These are phyloP conservation scores for Zeuzera pyrina DNA, from an alignment of 2,888 invertebrate genomes.

Conservation along the genomic window DNA sequence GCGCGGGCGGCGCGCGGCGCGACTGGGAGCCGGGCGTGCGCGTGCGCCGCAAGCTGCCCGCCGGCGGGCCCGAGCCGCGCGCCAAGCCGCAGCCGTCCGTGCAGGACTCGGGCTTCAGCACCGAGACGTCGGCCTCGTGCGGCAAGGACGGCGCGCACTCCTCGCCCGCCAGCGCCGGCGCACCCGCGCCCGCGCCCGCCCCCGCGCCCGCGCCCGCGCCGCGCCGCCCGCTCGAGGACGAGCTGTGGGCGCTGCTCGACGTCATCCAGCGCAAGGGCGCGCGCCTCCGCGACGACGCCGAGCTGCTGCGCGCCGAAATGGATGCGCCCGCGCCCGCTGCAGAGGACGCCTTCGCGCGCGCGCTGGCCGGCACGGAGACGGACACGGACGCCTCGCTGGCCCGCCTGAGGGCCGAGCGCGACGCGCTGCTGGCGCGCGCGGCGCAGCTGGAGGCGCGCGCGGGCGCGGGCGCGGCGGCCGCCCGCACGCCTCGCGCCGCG, in stretches of 20 bases:
- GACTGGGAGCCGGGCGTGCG: slow-evolving; percentile 90
- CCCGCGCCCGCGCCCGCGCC: too few species aligned
- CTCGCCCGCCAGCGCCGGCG: slow-evolving; percentile 71
- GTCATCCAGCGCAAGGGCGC: slow-evolving; percentile 86
- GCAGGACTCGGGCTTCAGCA: slow-evolving; percentile 91
- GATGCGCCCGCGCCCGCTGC: slow-evolving; percentile 71
- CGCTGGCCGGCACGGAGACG: slow-evolving; percentile 36
- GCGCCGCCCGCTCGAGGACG: slow-evolving; percentile 79
- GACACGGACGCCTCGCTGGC: slow-evolving; percentile 63
- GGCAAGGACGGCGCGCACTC: slow-evolving; percentile 87
- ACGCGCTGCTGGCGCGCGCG: slow-evolving; percentile 80
- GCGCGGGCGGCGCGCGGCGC: slow-evolving; percentile 62
- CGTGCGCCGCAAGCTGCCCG: slow-evolving; percentile 76
- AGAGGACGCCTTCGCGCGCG: slow-evolving; percentile 75
- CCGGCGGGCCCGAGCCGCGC: slow-evolving; percentile 55
- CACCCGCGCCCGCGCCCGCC: too few species aligned
- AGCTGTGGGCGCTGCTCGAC: slow-evolving; percentile 88
- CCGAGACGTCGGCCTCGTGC: slow-evolving; percentile 88
- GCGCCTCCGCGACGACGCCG: slow-evolving; percentile 79
- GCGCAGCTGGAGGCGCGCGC: slow-evolving; percentile 86
- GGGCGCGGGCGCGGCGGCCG: slow-evolving; percentile 69
- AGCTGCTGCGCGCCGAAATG: slow-evolving; percentile 74
- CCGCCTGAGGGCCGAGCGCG: slow-evolving; percentile 80
- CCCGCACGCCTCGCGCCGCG: slow-evolving; percentile 29
- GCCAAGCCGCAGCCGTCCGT: slow-evolving; percentile 77